phyloP scores from a whole-genome alignment of 2,888 invertebrate genomes.

The Alcis repandata region DNA sequence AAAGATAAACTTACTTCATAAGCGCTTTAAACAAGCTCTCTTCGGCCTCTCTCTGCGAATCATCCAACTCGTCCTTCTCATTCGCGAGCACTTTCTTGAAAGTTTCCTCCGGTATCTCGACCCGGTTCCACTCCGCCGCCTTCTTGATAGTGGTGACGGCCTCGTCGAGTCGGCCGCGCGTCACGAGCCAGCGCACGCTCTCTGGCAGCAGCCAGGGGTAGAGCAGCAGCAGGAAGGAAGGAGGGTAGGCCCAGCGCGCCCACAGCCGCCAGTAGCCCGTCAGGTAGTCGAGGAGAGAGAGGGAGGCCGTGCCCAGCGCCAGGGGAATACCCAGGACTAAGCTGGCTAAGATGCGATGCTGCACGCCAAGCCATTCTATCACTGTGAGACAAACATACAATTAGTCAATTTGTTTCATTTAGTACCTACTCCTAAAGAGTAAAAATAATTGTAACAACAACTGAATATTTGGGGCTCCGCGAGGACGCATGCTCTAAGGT shows the following conservation, averaged over 20 bases:
- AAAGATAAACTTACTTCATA: slow-evolving; percentile 63
- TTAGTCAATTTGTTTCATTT: too few species aligned
- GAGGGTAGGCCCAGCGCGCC: slow-evolving; percentile 89
- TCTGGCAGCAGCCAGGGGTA: slow-evolving; percentile 91
- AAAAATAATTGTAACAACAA: too few species aligned
- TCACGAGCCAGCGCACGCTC: slow-evolving; percentile 92
- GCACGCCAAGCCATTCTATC: slow-evolving; percentile 92
- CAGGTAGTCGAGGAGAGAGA: slow-evolving; percentile 90
- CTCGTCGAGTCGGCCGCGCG: slow-evolving; percentile 87
- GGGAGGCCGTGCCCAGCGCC: slow-evolving; percentile 89
- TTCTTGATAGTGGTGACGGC: slow-evolving; percentile 87
- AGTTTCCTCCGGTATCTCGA: slow-evolving; percentile 78
- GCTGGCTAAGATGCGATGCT: slow-evolving; percentile 90
- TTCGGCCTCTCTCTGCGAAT: slow-evolving; percentile 61
- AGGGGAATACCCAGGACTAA: slow-evolving; percentile 90
- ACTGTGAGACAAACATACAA: slow-evolving; percentile 71
- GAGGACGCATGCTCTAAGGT: too few species aligned
- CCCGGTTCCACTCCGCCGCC: slow-evolving; percentile 88
- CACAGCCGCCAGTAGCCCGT: slow-evolving; percentile 90
- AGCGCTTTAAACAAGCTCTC: slow-evolving; percentile 73
- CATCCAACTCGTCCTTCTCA: slow-evolving; percentile 64
- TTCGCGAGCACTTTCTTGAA: slow-evolving; percentile 71
- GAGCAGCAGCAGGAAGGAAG: slow-evolving; percentile 88
- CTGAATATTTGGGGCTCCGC: too few species aligned
- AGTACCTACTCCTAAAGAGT: too few species aligned